Conservation (phyloP, 2,888 invertebrate genomes). For the Agapetus fuscipes region DNA sequence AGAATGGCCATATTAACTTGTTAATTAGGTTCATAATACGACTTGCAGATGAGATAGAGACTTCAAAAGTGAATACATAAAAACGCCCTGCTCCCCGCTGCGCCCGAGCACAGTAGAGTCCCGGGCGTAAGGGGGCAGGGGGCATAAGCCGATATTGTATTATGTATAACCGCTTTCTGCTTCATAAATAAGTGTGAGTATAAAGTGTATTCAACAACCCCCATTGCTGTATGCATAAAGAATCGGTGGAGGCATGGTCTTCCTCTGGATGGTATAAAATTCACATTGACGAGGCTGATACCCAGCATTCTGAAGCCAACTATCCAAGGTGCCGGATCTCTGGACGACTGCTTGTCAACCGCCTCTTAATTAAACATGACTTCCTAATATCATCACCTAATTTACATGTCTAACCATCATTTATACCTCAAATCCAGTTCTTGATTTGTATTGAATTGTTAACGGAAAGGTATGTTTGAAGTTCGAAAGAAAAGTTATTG, state of each 20-base stretch:
- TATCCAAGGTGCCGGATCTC: slow-evolving; percentile 15
- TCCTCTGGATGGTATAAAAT: slow-evolving; percentile 21
- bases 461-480: too few species aligned
- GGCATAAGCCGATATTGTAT: slow-evolving; percentile 42
- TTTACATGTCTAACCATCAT: too few species aligned
- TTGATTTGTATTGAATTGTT: too few species aligned
- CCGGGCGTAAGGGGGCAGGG: slow-evolving; percentile 28
- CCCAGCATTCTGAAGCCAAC: slow-evolving; percentile 20
- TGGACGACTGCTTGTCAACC: too few species aligned
- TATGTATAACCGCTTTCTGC: slow-evolving; percentile 43
- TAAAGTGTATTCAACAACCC: slow-evolving; percentile 47
- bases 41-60: slow-evolving; percentile 76
- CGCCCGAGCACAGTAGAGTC: slow-evolving; percentile 16
- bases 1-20: slow-evolving; percentile 81
- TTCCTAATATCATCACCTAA: too few species aligned
- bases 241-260: slow-evolving; percentile 27
- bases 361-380: too few species aligned
- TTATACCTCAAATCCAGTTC: too few species aligned
- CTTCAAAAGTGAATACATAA: slow-evolving; percentile 58
- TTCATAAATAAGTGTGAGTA: slow-evolving; percentile 46
- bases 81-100: slow-evolving; percentile 57
- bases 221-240: slow-evolving; percentile 53
- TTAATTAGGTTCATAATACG: slow-evolving; percentile 85
- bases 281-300: slow-evolving; percentile 20
- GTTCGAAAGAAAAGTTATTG: too few species aligned